Percentiles rank a stretch among this genome's conserved stretches.
Conservation (phyloP, 2,888 invertebrate genomes). For the Alsophila aescularia region DNA sequence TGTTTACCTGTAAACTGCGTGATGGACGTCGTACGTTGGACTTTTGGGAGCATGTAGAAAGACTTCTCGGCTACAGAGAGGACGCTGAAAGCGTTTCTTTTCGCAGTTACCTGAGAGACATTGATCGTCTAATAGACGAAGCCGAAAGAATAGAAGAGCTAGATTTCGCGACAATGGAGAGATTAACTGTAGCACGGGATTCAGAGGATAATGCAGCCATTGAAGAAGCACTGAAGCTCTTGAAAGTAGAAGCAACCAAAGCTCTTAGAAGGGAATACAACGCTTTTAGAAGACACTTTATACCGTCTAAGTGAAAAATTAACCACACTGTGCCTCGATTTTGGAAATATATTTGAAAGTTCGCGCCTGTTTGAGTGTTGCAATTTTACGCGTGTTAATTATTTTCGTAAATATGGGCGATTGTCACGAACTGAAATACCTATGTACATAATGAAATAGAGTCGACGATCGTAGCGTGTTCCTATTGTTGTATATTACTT, state of each 20-base stretch:
- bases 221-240: conserved; percentile 58
- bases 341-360: conserved; percentile 49
- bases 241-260: conserved; percentile 73
- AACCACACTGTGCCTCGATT: conserved; percentile 48
- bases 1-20: conserved; percentile 72
- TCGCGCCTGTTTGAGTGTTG: conserved; percentile 49
- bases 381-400: conserved; percentile 5
- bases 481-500: background rate
- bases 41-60: conserved; percentile 74
- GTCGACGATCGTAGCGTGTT: no score
- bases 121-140: conserved; percentile 66
- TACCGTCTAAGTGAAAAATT: conserved; percentile 35
- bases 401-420: background rate
- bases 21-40: conserved; percentile 67
- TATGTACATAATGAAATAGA: background rate
- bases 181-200: conserved; percentile 61
- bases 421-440: background rate
- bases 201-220: conserved; percentile 67
- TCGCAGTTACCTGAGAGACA: conserved; percentile 58
- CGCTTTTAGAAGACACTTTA: conserved; percentile 67
- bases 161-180: conserved; percentile 74
- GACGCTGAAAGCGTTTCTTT: conserved; percentile 62
- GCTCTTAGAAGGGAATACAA: conserved; percentile 70
- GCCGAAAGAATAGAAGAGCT: conserved; percentile 74
- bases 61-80: conserved; percentile 61